Base-by-base conservation (phyloP, 2,113 vertebrate species). In the Cololabis saira region DNA sequence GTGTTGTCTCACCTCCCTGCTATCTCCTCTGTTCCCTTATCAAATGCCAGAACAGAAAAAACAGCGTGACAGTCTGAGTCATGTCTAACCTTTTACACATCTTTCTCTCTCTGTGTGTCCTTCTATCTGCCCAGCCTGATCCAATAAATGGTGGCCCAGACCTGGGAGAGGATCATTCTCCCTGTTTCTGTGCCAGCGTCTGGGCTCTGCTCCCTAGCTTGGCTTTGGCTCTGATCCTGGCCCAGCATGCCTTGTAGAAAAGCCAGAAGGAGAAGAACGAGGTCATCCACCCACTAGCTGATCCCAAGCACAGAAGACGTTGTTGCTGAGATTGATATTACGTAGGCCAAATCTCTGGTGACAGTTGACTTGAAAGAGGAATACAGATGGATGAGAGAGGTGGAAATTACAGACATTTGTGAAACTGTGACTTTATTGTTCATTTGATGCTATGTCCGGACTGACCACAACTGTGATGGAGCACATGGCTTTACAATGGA, bases 251-350 rank as follows among this genome's bases (percentile, higher is more conserved):
- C 82, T 88, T 91, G 88, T 92, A 91, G 83, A 74, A 85, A 76
- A 2, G 78, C 78, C 80, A 80, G 83, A 71, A 82, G 59, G 69
- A 76, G 75, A 19, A 49, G 72, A 84, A 80, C 80, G 85, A 87
- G 83, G 86, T 91, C 86, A 87, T 83, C 86, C 86, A 85, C 83
- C 90, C 85, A 89, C 83, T 72, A 85, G 85, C 86, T 89, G 86
- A 87, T 85, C 85, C 86, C 71, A 84, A 88, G 87, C 65, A 84
- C 86, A 85, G 82, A 87, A 88, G 85, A 71, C 85, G 82, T 90
- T 81, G 79, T 89, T 83, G 85, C 70, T 80, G 74, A 75, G 80
- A 75, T 78, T 80, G 83, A 80, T 84, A 82, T 86, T 61, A 82
- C 71, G 71, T 85, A 74, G 80, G 43, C 70, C 67, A 68, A 81